phyloP scores from a whole-genome alignment of 2,888 invertebrate genomes.

The Eugnorisma glareosa region DNA sequence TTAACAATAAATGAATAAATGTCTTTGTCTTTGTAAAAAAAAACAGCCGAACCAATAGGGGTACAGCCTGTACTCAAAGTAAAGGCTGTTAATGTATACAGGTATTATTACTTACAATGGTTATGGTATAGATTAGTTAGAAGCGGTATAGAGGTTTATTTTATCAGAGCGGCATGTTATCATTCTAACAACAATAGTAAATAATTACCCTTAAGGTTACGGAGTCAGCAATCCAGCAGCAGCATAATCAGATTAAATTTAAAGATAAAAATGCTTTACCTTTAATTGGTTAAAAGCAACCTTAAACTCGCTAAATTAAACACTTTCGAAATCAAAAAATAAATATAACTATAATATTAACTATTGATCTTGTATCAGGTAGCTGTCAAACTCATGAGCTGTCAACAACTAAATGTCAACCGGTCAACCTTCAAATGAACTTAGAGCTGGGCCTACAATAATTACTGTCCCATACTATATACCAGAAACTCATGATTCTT shows the following conservation, averaged over 20 bases:
- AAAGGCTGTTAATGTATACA: background rate
- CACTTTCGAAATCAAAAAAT: slow-evolving; percentile 22
- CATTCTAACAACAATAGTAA: slow-evolving; percentile 17
- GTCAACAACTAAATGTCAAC: slow-evolving; percentile 51
- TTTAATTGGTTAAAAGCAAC: background rate
- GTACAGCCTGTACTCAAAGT: no score
- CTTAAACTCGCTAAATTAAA: slow-evolving; percentile 7
- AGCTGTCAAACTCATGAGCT: slow-evolving; percentile 38
- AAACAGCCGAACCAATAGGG: no score
- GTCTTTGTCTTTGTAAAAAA: no score
- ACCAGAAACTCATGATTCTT: background rate
- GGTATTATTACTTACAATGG: background rate
- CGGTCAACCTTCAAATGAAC: slow-evolving; percentile 62
- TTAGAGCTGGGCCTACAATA: slow-evolving; percentile 14
- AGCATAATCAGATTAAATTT: slow-evolving; percentile 34
- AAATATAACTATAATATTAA: no score
- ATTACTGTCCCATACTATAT: background rate
- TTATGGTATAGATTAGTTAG: background rate
- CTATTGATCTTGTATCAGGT: background rate
- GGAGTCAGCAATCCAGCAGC: slow-evolving; percentile 7
- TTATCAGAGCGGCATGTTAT: slow-evolving; percentile 28
- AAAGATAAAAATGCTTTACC: background rate
- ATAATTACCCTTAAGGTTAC: slow-evolving; percentile 6
- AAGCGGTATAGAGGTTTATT: background rate
- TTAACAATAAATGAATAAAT: no score